phyloP scores from a whole-genome alignment of 2,888 invertebrate species.

The Heliconius sara region DNA sequence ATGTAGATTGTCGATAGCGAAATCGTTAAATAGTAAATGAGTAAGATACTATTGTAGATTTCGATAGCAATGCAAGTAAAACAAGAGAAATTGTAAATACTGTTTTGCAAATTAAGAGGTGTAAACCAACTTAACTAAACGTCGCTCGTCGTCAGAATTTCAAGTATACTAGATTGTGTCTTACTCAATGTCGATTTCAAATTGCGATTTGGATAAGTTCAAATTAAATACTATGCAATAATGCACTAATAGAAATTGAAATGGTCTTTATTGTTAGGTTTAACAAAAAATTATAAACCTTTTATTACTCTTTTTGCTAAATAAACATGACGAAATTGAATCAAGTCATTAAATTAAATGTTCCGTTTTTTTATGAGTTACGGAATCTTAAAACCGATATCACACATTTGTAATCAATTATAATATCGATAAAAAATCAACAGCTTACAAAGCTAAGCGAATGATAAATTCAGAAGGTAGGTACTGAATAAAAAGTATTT shows the following conservation, averaged over 20 bases:
- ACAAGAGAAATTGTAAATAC: neutral
- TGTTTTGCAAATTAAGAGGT: neutral
- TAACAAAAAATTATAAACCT: too few relatives aligned
- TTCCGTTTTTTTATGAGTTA: neutral
- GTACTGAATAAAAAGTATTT: constrained; percentile 19
- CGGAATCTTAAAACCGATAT: neutral
- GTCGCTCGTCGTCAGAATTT: constrained; percentile 34
- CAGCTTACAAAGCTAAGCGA: neutral
- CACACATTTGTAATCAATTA: neutral
- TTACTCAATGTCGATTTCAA: constrained; percentile 24
- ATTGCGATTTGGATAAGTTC: constrained; percentile 32
- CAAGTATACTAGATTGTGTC: constrained; percentile 39
- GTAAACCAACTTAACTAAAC: neutral
- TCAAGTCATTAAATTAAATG: neutral
- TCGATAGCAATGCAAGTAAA: neutral
- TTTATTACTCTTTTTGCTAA: neutral
- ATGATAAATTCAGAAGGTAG: neutral
- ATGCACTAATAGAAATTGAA: too few relatives aligned
- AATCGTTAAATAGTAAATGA: neutral
- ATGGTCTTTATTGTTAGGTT: too few relatives aligned
- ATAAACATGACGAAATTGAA: neutral
- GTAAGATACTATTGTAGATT: neutral
- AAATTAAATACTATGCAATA: constrained; percentile 26
- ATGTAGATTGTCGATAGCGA: constrained; percentile 8
- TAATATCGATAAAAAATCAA: neutral